Base-by-base conservation (phyloP, 2,113 vertebrate species). In the Morone chrysops region DNA sequence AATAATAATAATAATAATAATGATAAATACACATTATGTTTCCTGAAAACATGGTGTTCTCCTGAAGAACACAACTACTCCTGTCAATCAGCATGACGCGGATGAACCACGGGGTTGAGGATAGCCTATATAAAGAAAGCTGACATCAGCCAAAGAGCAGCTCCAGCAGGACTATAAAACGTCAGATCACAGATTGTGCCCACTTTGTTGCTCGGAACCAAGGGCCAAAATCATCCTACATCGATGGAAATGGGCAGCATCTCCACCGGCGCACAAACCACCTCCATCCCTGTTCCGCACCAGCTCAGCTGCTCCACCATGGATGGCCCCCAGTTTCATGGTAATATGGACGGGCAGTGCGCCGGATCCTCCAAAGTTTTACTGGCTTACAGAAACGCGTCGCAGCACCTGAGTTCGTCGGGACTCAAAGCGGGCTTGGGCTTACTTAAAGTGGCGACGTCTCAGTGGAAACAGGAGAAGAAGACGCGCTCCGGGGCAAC, bases 401-500 rank as follows among this genome's bases (percentile, higher is more conserved):
- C 93, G 6, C 92, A 95, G 74, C 87, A 89, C 54, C 77, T 94
- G n/a, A 87, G 50, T 63, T 90, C 90, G 0, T 86, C 90, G 1
- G 91, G 94, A 6, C 80, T 95, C 17, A 96, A 94, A 89, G 88
- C 91, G 1, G 93, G 94, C 2, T 82, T 95, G 84, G 93, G 93
- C 1, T 85, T 95, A 6, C 83, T 95, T 0, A 94, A 94, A 82
- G 81, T 94, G 67, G 92, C 92, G 75, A 93, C 92, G 9, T 92
- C 90, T 67, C 94, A 95, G 73, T 94, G 94, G 90, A 95, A 88
- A 56, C 92, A 94, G 61, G 95, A 95, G 0, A 93, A 92, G 80
- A 94, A 91, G 78, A 89, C 84, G 53, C 75, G 85, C 31, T 62
- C 90, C 38, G 78, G 67, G 17, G 48, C 83, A 50, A 10, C 85